Conservation (phyloP, 2,113 vertebrate species). For the Bubalus kerabau region DNA sequence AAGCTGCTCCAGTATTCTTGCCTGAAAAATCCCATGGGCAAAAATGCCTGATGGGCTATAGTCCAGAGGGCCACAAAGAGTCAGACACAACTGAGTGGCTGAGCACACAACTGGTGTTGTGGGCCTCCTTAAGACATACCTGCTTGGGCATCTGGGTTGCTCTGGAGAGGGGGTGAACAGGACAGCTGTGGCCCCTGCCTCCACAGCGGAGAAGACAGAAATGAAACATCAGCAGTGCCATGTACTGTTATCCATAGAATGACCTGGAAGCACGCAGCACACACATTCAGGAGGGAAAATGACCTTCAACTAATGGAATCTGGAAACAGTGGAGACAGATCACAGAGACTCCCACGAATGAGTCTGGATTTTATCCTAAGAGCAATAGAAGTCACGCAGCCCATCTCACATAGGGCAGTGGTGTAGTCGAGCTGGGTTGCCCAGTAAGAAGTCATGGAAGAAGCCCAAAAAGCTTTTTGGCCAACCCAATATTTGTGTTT, state of each 20-base stretch:
- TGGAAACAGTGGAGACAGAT: neutral
- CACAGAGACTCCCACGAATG: fast-evolving
- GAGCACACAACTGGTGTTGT: neutral
- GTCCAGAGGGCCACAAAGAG: neutral
- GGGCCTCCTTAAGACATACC: neutral
- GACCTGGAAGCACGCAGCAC: neutral
- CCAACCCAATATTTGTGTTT: neutral
- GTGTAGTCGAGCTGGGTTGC: neutral
- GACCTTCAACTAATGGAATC: neutral
- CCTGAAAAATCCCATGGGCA: neutral
- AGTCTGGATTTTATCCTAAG: neutral
- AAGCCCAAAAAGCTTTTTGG: neutral
- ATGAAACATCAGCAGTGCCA: too few relatives aligned
- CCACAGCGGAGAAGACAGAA: neutral
- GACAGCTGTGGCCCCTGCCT: too few relatives aligned
- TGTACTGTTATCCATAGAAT: fast-evolving
- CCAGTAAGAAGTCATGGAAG: neutral
- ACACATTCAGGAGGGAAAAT: neutral
- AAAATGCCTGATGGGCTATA: neutral
- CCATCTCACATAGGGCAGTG: too few relatives aligned
- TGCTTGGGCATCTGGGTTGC: neutral
- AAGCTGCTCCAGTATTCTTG: neutral
- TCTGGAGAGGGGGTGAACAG: too few relatives aligned
- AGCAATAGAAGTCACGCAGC: neutral
- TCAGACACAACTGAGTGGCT: neutral